Evolutionary conservation across 1,140 invertebrate genomes (phyloP).

Genomic region (Leptopilina boulardi): DNA sequence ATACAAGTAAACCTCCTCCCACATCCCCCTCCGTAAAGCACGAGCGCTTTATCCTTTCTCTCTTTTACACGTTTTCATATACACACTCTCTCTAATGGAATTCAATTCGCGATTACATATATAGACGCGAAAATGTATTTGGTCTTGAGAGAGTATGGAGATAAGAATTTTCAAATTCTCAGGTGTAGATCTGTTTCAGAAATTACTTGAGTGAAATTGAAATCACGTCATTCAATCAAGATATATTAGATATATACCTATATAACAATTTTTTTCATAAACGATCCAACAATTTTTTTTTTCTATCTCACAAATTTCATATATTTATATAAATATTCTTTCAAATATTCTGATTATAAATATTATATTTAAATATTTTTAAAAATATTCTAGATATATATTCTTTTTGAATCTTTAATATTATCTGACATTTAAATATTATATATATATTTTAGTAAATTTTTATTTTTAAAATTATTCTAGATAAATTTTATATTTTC

Average conservation of each 20-base stretch:
- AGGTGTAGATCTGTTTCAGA: background rate
- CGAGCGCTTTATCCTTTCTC: constrained; percentile 2
- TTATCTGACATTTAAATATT: too few species aligned
- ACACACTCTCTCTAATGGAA: constrained; percentile 36
- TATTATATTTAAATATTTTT: too few species aligned
- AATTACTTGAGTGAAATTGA: background rate
- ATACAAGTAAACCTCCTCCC: background rate
- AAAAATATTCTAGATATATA: too few species aligned
- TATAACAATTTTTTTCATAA: too few species aligned
- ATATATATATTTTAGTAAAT: too few species aligned
- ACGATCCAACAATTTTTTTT: too few species aligned
- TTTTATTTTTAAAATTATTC: too few species aligned
- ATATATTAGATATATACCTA: background rate
- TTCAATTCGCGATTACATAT: constrained; percentile 35
- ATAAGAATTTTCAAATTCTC: constrained; percentile 3
- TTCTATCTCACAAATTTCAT: too few species aligned
- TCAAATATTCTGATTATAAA: too few species aligned
- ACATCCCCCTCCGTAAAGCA: background rate
- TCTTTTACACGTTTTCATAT: constrained; percentile 24
- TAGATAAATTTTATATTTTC: too few species aligned
- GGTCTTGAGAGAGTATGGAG: background rate
- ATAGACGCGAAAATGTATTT: background rate
- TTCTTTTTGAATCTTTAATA: too few species aligned
- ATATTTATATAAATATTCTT: too few species aligned
- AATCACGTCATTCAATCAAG: background rate